A percentile compares a stretch with the other conserved stretches of the same genome.
phyloP scores from a whole-genome alignment of 2,113 vertebrate genomes.

The Carettochelys insculpta region DNA sequence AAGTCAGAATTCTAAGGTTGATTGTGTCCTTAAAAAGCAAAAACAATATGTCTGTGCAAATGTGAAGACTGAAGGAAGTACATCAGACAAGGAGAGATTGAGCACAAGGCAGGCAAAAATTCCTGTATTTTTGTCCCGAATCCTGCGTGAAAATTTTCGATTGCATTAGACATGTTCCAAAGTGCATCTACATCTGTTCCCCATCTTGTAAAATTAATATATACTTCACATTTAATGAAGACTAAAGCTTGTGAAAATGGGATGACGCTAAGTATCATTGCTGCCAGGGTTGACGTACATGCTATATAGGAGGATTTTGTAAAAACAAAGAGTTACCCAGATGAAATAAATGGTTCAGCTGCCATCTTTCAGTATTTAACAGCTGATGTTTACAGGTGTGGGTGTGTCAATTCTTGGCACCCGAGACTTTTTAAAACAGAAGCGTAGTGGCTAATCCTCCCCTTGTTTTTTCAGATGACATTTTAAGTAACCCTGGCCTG shows the following conservation, averaged over 20 bases:
- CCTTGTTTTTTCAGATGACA: slow-evolving; percentile 7
- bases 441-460: neutral
- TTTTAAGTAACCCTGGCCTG: neutral
- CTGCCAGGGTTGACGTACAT: neutral
- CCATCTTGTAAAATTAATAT: neutral
- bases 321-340: slow-evolving; percentile 8
- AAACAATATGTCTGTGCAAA: neutral
- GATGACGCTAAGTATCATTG: neutral
- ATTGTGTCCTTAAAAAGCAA: neutral
- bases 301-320: neutral
- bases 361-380: neutral
- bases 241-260: neutral
- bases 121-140: neutral
- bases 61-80: neutral
- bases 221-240: neutral
- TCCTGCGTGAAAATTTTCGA: neutral
- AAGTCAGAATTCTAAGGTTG: neutral
- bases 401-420: neutral
- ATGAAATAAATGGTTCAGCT: neutral
- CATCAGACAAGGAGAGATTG: neutral
- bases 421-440: neutral
- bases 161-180: neutral
- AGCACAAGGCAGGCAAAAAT: neutral
- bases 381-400: neutral
- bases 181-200: neutral